Evolutionary conservation across 1,140 invertebrate species (phyloP).

Genomic region (Neodiprion pinetum): DNA sequence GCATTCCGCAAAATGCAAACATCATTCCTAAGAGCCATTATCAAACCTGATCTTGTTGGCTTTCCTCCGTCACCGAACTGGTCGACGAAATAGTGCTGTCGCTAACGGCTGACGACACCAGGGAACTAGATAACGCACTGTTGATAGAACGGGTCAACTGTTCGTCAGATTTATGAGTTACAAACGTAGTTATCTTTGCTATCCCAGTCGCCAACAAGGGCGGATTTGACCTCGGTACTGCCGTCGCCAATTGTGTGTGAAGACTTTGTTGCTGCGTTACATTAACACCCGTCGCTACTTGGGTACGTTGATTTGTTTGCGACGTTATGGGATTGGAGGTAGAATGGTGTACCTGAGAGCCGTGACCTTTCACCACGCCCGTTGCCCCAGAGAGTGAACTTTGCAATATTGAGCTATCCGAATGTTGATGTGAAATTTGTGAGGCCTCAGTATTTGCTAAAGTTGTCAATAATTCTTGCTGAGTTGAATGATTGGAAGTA

Average conservation of each 20-base stretch:
- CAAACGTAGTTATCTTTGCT: constrained; percentile 41
- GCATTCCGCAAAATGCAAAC: constrained; percentile 28
- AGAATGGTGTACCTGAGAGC: neutral
- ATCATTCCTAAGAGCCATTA: constrained; percentile 45
- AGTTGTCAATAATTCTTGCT: neutral
- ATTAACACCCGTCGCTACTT: neutral
- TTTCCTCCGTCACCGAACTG: constrained; percentile 54
- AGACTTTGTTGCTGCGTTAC: neutral
- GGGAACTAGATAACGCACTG: constrained; percentile 47
- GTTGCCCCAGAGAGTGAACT: neutral
- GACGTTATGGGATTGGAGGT: neutral
- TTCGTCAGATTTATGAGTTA: constrained; percentile 41
- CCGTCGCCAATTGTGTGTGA: constrained; percentile 20
- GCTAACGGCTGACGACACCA: constrained; percentile 54
- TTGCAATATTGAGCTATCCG: neutral
- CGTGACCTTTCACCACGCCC: neutral
- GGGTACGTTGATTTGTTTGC: neutral
- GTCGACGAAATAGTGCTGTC: constrained; percentile 53
- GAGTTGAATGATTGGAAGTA: neutral
- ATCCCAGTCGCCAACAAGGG: constrained; percentile 39
- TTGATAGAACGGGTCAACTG: constrained; percentile 48
- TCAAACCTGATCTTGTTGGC: constrained; percentile 58
- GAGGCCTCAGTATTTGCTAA: neutral
- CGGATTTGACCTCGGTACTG: constrained; percentile 11
- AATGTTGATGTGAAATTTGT: neutral